phyloP scores from a whole-genome alignment of 2,113 vertebrate species.

The Pelecanus crispus region DNA sequence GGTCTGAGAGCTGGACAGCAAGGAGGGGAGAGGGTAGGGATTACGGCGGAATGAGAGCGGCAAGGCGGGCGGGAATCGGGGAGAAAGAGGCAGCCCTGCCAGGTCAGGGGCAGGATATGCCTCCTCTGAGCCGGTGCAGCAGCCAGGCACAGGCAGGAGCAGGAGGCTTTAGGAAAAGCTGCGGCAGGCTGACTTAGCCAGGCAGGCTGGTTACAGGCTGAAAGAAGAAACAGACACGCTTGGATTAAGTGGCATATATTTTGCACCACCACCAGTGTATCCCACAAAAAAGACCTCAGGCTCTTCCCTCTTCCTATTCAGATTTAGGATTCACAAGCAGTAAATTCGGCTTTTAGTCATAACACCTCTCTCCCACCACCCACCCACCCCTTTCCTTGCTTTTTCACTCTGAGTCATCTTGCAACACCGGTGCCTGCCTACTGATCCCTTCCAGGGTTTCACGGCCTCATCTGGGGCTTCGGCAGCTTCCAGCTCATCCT shows the following conservation, averaged over 20 bases:
- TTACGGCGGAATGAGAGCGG: background rate
- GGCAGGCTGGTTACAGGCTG: background rate
- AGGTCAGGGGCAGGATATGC: background rate
- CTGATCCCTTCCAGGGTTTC: slow-evolving; percentile 50
- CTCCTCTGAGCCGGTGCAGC: background rate
- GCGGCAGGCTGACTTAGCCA: background rate
- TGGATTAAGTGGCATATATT: background rate
- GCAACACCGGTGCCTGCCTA: slow-evolving; percentile 34
- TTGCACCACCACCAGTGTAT: background rate
- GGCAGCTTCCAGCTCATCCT: slow-evolving; percentile 7
- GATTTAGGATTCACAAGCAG: slow-evolving; percentile 48
- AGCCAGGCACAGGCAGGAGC: background rate
- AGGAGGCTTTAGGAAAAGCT: background rate
- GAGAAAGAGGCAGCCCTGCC: background rate
- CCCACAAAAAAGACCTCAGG: background rate
- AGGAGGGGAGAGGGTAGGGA: background rate
- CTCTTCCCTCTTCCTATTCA: slow-evolving; percentile 39
- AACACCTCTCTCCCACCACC: slow-evolving; percentile 54
- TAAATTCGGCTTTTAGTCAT: slow-evolving; percentile 58
- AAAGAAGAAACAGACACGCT: background rate
- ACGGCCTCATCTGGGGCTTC: slow-evolving; percentile 39
- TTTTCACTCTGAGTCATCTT: slow-evolving; percentile 63
- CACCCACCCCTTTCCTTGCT: slow-evolving; percentile 48
- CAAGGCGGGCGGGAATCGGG: background rate
- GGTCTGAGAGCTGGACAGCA: background rate